Conservation (phyloP, 2,797 vertebrate species). For the Microctenopoma stevenorrisi region DNA sequence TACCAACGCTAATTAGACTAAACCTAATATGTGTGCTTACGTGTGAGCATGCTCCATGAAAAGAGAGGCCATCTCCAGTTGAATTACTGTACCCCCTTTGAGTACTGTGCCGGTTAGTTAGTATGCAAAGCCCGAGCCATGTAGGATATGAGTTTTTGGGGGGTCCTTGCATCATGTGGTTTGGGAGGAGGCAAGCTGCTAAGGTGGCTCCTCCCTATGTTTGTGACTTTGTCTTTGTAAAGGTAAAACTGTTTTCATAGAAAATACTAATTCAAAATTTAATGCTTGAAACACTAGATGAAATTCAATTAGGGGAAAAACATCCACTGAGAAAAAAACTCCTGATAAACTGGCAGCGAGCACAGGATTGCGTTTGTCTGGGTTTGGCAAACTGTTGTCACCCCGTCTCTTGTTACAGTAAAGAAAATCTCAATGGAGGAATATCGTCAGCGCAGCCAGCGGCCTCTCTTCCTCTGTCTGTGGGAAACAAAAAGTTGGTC, state of each 20-base stretch:
- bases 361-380: constrained; percentile 70
- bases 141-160: constrained; percentile 62
- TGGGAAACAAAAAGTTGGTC: constrained; percentile 59
- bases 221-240: constrained; percentile 20
- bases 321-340: constrained; percentile 33
- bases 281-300: constrained; percentile 57
- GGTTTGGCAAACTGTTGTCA: constrained; percentile 68
- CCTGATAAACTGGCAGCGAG: constrained; percentile 64
- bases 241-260: constrained; percentile 35
- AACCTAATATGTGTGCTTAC: constrained; percentile 56
- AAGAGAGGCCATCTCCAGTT: constrained; percentile 64
- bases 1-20: constrained; percentile 80
- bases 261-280: constrained; percentile 53
- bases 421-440: constrained; percentile 68
- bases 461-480: constrained; percentile 58
- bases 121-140: constrained; percentile 61
- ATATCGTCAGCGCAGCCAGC: constrained; percentile 55
- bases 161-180: constrained; percentile 67
- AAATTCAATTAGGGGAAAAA: constrained; percentile 62
- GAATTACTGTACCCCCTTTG: constrained; percentile 59
- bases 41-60: constrained; percentile 52
- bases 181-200: constrained; percentile 33
- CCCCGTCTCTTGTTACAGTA: constrained; percentile 67
- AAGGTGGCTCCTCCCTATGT: constrained; percentile 36
- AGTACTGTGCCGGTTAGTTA: constrained; percentile 56